Evolutionary conservation across 2,797 vertebrate species (phyloP), one percentile per base, ranked within the genome.

Genomic region (Manis crassicaudata): DNA sequence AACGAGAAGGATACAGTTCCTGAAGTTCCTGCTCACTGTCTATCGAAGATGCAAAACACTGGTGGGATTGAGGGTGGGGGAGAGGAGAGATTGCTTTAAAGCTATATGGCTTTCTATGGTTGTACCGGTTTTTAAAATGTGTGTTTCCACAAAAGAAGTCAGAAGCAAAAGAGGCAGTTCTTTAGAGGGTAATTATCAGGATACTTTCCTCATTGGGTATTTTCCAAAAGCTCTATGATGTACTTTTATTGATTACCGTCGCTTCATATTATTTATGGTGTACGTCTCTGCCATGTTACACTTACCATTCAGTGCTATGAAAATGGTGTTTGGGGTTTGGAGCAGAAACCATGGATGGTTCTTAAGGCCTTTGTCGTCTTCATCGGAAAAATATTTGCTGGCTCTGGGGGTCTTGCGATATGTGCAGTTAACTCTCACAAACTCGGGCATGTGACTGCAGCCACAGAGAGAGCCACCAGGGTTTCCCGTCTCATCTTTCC

Each of bases 131-230:
- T 95, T 95, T 54, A 87, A 96, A 81, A 18, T 46, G 5, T 46
- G 5, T 76, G 52, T 46, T 87, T 92, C 75, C 68, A 87, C 60
- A 76, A 76, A 89, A 2, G 50, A 88, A 81, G 77, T 90, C 82
- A 89, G 60, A 93, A 87, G 25, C 63, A 50, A 96, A 87, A 87
- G 37, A 56, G n/a, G n/a, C 27, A 54, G 23, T 58, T 82, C 67
- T 86, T 95, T 14, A 27, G 54, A 40, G 60, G 14, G 23, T 58
- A 46, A 50, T 62, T 72, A 27, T 92, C 43, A 37, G 62, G 68
- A 79, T 89, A 43, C 29, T 96, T 90, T 83, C 81, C 62, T 92
- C 77, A 65, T 23, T 80, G 79, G 50, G 40, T 63, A 37, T 68
- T 82, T 92, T 85, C 40, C 46, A 90, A 83, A 85, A 67, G 70